A percentile compares a stretch with the other conserved stretches of the same genome.
Evolutionary conservation across 2,888 invertebrate species (phyloP).

Genomic region (Perdita meconis): DNA sequence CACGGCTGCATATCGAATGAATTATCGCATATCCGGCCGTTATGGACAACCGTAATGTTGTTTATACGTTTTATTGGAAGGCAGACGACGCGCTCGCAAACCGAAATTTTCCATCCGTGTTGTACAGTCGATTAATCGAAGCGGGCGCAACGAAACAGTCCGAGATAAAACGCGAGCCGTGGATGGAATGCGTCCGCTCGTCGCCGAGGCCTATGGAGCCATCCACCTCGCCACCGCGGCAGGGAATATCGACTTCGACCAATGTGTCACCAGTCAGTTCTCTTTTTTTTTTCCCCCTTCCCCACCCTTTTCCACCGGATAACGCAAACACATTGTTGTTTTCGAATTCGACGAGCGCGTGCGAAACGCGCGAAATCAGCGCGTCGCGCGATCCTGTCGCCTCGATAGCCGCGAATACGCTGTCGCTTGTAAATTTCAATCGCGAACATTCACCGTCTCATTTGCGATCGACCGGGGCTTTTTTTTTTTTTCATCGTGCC

Average conservation of each 20-base stretch:
- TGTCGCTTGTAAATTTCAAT: slow-evolving; percentile 3
- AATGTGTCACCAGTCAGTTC: neutral
- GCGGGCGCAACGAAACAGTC: neutral
- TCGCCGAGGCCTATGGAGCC: neutral
- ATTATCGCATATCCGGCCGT: neutral
- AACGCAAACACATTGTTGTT: slow-evolving; percentile 15
- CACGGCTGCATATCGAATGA: neutral
- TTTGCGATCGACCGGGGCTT: neutral
- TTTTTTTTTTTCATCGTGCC: neutral
- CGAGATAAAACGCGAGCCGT: neutral
- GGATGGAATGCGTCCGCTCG: slow-evolving; percentile 14
- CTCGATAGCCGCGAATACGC: neutral
- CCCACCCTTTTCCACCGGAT: neutral
- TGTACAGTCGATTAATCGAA: slow-evolving; percentile 16
- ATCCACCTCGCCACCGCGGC: too few relatives aligned
- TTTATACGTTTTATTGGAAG: slow-evolving; percentile 12
- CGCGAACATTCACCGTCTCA: neutral
- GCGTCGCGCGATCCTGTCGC: neutral
- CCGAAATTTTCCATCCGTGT: slow-evolving; percentile 4
- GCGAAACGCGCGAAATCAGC: slow-evolving; percentile 18
- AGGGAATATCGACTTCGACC: neutral
- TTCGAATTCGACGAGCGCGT: neutral
- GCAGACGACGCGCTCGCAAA: neutral
- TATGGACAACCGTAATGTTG: neutral
- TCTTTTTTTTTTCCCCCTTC: too few relatives aligned